Conservation (phyloP, 2,797 vertebrate genomes). For the Rhinogobio ventralis region DNA sequence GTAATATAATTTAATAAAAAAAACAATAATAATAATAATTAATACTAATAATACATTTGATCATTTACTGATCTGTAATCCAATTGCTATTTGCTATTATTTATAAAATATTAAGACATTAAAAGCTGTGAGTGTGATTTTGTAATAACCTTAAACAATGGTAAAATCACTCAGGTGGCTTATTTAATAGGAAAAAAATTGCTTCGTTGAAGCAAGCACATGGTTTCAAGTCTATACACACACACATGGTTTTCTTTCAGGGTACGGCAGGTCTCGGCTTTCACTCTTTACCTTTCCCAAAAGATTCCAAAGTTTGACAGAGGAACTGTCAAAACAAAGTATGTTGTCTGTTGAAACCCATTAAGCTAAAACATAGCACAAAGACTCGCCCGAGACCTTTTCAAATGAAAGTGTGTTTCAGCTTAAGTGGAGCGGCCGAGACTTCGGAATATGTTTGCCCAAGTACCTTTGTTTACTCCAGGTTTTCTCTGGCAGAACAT, state of each 20-base stretch:
- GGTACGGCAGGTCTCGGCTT: not conserved
- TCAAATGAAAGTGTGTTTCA: slow-evolving; percentile 36
- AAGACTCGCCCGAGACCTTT: slow-evolving; percentile 5
- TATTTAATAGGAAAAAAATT: not conserved
- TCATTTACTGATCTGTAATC: not conserved
- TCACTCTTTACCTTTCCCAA: slow-evolving; percentile 10
- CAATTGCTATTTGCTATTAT: not conserved
- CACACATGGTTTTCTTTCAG: not conserved
- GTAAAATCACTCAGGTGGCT: not conserved
- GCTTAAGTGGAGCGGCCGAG: slow-evolving; percentile 1
- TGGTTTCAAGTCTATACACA: not conserved
- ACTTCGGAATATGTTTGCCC: slow-evolving; percentile 36
- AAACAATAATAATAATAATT: no score
- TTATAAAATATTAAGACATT: no score
- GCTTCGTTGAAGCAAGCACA: not conserved
- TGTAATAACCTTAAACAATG: not conserved
- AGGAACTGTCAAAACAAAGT: slow-evolving; percentile 31
- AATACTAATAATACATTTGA: not conserved
- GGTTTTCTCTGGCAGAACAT: slow-evolving; percentile 28
- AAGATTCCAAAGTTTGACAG: slow-evolving; percentile 28
- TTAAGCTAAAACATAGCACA: slow-evolving; percentile 25
- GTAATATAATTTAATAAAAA: no score
- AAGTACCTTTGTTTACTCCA: slow-evolving; percentile 42
- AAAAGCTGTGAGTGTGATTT: not conserved
- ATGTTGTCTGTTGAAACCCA: slow-evolving; percentile 8